Conservation (phyloP, 92 coral and sea anemone species). For the Parazoanthus swiftii region DNA sequence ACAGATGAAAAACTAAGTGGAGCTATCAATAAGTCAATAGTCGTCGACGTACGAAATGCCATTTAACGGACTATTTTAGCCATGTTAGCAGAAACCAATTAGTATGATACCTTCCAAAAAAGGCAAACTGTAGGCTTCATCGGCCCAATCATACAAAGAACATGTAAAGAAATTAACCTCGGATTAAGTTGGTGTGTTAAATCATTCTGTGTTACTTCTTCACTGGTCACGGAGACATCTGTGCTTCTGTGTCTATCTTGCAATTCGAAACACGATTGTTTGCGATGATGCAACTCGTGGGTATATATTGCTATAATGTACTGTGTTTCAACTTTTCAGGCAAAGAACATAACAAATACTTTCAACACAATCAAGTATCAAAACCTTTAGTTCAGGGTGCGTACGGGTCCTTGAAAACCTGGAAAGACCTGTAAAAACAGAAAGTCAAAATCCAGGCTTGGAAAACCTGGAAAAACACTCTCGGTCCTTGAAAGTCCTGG, state of each 20-base stretch:
- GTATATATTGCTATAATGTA: background rate
- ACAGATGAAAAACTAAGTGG: slow-evolving; percentile 7
- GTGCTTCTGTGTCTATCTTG: background rate
- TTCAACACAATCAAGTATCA: background rate
- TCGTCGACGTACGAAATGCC: background rate
- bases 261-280: background rate
- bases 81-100: background rate
- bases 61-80: slow-evolving; percentile 6
- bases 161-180: background rate
- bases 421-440: too few species aligned
- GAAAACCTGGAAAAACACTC: too few species aligned
- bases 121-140: background rate
- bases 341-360: background rate
- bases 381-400: background rate
- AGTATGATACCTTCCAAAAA: background rate
- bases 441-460: too few species aligned
- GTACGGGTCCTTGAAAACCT: too few species aligned
- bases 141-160: slow-evolving; percentile 12
- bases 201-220: background rate
- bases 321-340: background rate
- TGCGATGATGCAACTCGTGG: background rate
- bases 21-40: background rate
- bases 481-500: too few species aligned
- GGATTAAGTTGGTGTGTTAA: slow-evolving; percentile 1
- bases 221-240: background rate